Conservation (phyloP, 2,888 invertebrate species). For the Zootermopsis nevadensis region DNA sequence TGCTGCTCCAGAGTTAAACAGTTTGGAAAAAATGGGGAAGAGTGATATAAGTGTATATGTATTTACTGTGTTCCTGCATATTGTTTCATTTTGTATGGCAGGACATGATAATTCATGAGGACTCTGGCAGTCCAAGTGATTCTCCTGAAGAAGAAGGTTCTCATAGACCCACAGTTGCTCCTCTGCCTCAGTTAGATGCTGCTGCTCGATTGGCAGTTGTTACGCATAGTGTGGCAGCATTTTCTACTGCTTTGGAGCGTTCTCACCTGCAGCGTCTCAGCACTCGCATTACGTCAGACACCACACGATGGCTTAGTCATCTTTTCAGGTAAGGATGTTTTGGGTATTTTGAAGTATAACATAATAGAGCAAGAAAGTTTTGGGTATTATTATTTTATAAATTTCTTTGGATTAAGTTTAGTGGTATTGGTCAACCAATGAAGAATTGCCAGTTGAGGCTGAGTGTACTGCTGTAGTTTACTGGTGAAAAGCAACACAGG, state of each 20-base stretch:
- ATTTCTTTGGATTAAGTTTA: no score
- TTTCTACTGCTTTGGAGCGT: constrained; percentile 85
- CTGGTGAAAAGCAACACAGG: no score
- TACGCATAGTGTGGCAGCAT: constrained; percentile 89
- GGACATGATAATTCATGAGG: constrained; percentile 62
- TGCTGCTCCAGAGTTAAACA: no score
- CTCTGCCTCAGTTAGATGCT: constrained; percentile 61
- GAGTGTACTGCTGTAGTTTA: no score
- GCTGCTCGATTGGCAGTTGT: constrained; percentile 74
- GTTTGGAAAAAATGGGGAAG: background rate
- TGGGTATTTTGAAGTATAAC: no score
- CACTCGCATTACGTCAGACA: constrained; percentile 84
- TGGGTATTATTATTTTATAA: no score
- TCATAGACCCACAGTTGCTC: constrained; percentile 57
- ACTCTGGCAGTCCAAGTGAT: constrained; percentile 54
- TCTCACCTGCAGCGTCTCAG: constrained; percentile 83
- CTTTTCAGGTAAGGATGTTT: constrained; percentile 78
- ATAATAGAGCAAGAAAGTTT: no score
- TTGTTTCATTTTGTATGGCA: background rate
- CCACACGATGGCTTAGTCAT: constrained; percentile 87
- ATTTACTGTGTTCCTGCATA: no score
- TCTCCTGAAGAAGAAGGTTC: constrained; percentile 49
- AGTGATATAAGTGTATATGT: no score
- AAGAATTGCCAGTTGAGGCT: no score
- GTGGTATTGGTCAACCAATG: no score